A percentile compares a stretch with the other conserved stretches of the same genome.
Evolutionary conservation across 2,797 vertebrate genomes (phyloP).

Genomic region (Oryzias dopingdopingensis): DNA sequence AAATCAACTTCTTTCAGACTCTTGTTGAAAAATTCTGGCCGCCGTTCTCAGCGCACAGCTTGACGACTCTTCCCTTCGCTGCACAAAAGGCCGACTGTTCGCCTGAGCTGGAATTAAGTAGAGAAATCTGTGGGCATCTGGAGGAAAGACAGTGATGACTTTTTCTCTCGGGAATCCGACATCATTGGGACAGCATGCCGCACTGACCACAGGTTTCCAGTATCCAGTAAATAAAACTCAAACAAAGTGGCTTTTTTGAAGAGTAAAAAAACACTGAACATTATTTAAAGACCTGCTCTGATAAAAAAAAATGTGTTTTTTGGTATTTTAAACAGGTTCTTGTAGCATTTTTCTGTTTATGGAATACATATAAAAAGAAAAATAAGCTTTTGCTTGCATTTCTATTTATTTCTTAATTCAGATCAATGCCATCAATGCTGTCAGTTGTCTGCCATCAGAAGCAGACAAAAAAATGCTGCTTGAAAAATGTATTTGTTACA

Average conservation of each 20-base stretch:
- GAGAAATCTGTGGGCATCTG: constrained; percentile 63
- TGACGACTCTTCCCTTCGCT: constrained; percentile 20
- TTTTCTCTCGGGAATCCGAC: constrained; percentile 63
- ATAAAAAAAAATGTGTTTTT: too few relatives aligned
- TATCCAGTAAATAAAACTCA: constrained; percentile 30
- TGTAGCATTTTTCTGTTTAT: too few relatives aligned
- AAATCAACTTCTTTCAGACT: constrained; percentile 45
- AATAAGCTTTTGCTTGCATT: too few relatives aligned
- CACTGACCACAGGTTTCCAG: constrained; percentile 30
- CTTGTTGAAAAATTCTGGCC: constrained; percentile 39
- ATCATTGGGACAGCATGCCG: constrained; percentile 59
- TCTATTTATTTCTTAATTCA: too few relatives aligned
- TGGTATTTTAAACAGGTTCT: too few relatives aligned
- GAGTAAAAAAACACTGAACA: neutral
- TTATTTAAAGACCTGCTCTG: too few relatives aligned
- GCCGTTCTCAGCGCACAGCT: constrained; percentile 43
- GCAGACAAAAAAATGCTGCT: too few relatives aligned
- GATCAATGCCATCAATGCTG: too few relatives aligned
- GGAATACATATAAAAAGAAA: too few relatives aligned
- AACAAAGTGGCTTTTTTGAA: constrained; percentile 32
- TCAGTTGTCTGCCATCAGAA: too few relatives aligned
- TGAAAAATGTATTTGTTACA: too few relatives aligned
- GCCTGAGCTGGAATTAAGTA: constrained; percentile 51
- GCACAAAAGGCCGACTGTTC: constrained; percentile 69
- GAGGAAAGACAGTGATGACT: constrained; percentile 64